Evolutionary conservation across 2,888 invertebrate genomes (phyloP).

Genomic region (Falcaria lacertinaria): DNA sequence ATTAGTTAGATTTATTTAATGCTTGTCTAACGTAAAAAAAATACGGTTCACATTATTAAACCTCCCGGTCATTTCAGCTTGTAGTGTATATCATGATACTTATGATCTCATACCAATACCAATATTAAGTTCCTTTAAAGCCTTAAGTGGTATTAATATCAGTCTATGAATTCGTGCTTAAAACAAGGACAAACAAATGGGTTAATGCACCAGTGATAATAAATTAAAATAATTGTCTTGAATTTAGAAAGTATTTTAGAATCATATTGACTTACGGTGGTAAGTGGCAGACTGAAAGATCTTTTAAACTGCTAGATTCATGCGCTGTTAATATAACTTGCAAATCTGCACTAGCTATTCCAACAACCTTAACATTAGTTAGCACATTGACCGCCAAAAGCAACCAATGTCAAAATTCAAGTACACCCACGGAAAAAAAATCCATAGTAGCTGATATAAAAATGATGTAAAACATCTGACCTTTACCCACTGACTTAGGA

Average conservation of each 20-base stretch:
- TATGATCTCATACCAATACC: no score
- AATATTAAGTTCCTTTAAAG: slow-evolving; percentile 11
- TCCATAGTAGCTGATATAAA: slow-evolving; percentile 24
- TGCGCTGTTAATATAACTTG: not conserved
- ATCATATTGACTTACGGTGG: no score
- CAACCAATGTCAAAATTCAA: slow-evolving; percentile 10
- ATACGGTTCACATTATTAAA: no score
- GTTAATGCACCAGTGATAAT: not conserved
- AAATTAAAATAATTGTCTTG: no score
- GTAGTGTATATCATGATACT: no score
- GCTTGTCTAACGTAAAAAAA: no score
- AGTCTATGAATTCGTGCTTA: slow-evolving; percentile 25
- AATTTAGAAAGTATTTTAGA: no score
- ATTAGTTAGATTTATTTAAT: no score
- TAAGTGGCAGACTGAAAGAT: no score
- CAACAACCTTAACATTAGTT: slow-evolving; percentile 2
- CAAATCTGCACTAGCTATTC: not conserved
- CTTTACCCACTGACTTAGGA: slow-evolving; percentile 60
- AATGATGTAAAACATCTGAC: slow-evolving; percentile 41
- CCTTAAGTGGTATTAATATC: slow-evolving; percentile 10
- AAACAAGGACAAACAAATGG: slow-evolving; percentile 39
- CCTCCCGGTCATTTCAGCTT: no score
- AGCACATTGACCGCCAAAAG: slow-evolving; percentile 4
- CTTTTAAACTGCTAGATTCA: no score
- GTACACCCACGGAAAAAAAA: slow-evolving; percentile 28